Evolutionary conservation across 2,113 vertebrate species (phyloP).

Genomic region (Misgurnus anguillicaudatus): DNA sequence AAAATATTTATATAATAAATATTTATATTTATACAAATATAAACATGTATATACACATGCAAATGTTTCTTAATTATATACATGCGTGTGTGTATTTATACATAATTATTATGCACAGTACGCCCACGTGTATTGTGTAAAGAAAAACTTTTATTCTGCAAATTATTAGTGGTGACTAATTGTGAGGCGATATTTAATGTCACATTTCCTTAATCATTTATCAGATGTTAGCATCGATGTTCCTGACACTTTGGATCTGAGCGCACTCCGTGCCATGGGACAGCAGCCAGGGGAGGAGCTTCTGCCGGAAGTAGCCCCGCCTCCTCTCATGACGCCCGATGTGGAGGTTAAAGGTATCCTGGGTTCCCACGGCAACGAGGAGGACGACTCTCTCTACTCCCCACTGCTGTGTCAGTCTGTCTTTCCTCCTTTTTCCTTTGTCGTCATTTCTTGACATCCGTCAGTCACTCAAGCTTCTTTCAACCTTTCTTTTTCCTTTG

Average conservation of each 20-base stretch:
- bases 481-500: constrained; percentile 54
- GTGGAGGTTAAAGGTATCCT: constrained; percentile 99
- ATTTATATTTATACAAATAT: too few species aligned
- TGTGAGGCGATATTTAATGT: neutral
- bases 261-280: constrained; percentile 83
- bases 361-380: constrained; percentile 99
- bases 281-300: constrained; percentile 96
- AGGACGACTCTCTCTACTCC: constrained; percentile 99
- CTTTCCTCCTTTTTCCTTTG: constrained; percentile 79
- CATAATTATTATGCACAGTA: too few species aligned
- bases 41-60: too few species aligned
- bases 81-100: too few species aligned
- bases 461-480: constrained; percentile 18
- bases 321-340: constrained; percentile 94
- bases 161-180: too few species aligned
- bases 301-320: constrained; percentile 95
- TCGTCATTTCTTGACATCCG: constrained; percentile 50
- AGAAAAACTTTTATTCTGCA: too few species aligned
- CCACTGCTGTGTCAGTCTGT: constrained; percentile 99
- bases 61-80: too few species aligned
- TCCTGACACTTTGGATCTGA: constrained; percentile 94
- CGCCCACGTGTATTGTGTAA: too few species aligned
- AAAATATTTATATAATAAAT: too few species aligned
- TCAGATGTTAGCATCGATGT: constrained; percentile 97
- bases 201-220: constrained; percentile 20